Base-by-base conservation (phyloP, 2,888 invertebrate genomes). In the Netelia virgata region DNA sequence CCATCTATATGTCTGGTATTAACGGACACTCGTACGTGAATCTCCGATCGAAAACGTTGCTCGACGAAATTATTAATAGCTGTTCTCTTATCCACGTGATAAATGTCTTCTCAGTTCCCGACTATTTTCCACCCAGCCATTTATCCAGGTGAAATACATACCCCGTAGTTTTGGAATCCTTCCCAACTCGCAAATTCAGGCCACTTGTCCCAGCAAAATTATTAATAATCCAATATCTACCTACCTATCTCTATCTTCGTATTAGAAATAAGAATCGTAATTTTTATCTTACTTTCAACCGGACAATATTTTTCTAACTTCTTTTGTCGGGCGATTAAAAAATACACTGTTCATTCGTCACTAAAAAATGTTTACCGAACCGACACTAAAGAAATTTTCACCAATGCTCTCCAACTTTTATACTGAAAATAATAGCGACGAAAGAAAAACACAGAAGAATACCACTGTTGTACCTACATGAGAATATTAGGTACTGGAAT, bases 31-130 rank as follows among this genome's bases (percentile, higher is more conserved):
- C 57, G 64, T 76, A 64, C 59, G 50, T 64, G 59, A 41, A 64
- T n/a, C 23, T 68, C 10, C 66, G 20, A 77, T 55, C 74, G 57
- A 78, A 23, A 41, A 36, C 53, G 53, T 70, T 43, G 11, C 43
- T 20, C 57, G 43, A 55, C 55, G 66, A 80, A 73, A 78, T 84
- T 66, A 82, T 82, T 77, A 59, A 77, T 70, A n/a, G 14, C 36
- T 10, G 50, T 43, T 14, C 14, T 41, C 43, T 23, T 43, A 57
- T 73, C 55, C 9, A 28, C n/a, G 28, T 47, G 47, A 59, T 8
- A 61, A 18, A 57, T 59, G 28, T n/a, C 59, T 77, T 69, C 57
- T 11, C 10, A 55, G 36, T 23, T 3, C 41, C 68, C 20, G 28
- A 41, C 72, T 41, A 36, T 50, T 28, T 69, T 61, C 28, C 14